Evolutionary conservation across 2,888 invertebrate genomes (phyloP), one percentile per base, ranked within the genome.

Genomic region (Mythimna impura): DNA sequence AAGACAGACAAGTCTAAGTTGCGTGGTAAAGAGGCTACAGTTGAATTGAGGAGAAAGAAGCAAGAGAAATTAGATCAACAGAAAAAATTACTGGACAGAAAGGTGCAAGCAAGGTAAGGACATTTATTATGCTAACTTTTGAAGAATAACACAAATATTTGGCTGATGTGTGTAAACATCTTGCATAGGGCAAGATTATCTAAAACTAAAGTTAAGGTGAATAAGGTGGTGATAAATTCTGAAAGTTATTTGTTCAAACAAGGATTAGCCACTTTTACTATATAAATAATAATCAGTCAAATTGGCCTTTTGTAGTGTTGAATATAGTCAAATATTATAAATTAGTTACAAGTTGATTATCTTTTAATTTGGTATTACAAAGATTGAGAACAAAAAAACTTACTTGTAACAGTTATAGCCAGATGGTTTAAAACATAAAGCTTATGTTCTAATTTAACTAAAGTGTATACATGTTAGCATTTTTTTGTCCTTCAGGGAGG

Each of bases 1-100:
- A 93, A 91, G 82, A 81, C 80, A 80, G 95, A 96, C 73, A 80
- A 93, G 57, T 94, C 96, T 8, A 93, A 93, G 86, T 77, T 90
- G 75, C 90, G 96, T 58, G 96, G 94, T 3, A 94, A 89, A 80
- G 94, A 94, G 81, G 96, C 96, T 75, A 89, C 90, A 25, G 91
- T 91, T 66, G 92, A 92, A 83, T 78, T 95, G 47, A 91, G 91
- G 76, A 92, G 84, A 76, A 91, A 87, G 79, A 94, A 91, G 78
- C 96, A 96, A 86, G 91, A 93, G 77, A 92, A 92, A 81, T 87
- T 96, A 78, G 93, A 96, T 88, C 89, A 92, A 83, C 93, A 94
- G 77, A 95, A 95, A 78, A 94, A 93, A 86, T 66, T 91, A 60
- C 82, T 96, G 50, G 94, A 96, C 63, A 91, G 96, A 84, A 96